These are phyloP conservation scores for Octonoba sinensis DNA, from an alignment of 2,888 invertebrate genomes.

Conservation along the genomic window DNA sequence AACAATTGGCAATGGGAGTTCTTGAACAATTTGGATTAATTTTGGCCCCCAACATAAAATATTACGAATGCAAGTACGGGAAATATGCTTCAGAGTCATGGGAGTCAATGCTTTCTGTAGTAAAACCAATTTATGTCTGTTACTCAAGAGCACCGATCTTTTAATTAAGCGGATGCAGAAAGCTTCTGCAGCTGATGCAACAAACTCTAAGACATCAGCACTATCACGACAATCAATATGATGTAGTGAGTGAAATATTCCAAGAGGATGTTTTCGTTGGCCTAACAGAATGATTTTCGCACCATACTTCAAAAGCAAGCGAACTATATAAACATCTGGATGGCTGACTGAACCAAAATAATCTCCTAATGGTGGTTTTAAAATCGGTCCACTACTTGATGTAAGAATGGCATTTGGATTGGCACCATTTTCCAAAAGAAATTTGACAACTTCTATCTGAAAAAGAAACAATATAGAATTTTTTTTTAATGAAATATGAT, in stretches of 20 bases:
- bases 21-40: slow-evolving; percentile 71
- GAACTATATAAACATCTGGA: slow-evolving; percentile 78
- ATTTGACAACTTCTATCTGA: slow-evolving; percentile 68
- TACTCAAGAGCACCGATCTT: slow-evolving; percentile 78
- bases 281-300: slow-evolving; percentile 79
- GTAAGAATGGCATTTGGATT: slow-evolving; percentile 78
- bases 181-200: slow-evolving; percentile 82
- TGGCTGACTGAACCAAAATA: slow-evolving; percentile 76
- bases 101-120: slow-evolving; percentile 79
- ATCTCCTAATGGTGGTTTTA: slow-evolving; percentile 81
- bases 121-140: slow-evolving; percentile 78
- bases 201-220: slow-evolving; percentile 74
- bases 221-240: slow-evolving; percentile 75
- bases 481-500: too few relatives aligned
- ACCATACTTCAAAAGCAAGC: slow-evolving; percentile 81
- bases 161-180: slow-evolving; percentile 86
- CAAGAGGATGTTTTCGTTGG: slow-evolving; percentile 86
- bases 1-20: slow-evolving; percentile 78
- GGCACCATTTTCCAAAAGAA: slow-evolving; percentile 72
- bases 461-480: neutral
- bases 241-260: slow-evolving; percentile 83
- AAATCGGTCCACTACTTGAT: slow-evolving; percentile 77
- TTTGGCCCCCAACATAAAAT: slow-evolving; percentile 73
- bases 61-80: slow-evolving; percentile 76
- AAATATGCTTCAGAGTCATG: slow-evolving; percentile 78